Evolutionary conservation across 2,888 invertebrate species (phyloP), one percentile per base, ranked within the genome.

Genomic region (Drosophila birchii): DNA sequence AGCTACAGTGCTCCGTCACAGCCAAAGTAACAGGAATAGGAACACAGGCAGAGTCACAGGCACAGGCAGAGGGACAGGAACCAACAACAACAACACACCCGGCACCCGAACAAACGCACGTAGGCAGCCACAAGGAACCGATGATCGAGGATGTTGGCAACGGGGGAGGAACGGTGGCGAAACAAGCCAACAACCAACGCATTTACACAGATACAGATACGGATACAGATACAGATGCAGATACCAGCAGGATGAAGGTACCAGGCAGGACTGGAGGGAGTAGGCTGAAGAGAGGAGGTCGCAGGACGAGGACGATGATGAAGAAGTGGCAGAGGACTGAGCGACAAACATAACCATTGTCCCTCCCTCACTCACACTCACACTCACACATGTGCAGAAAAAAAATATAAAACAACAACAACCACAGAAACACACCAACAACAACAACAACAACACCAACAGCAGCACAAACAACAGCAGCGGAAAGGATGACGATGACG

Each of bases 151-250:
- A 38, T 14, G 60, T 3, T 8, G 68, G 45, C 3, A 16, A 29
- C 14, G 29, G 20, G 47, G 72, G 67, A 45, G 72, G 62, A 36
- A 61, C 59, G 23, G 29, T 49, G 74, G 51, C 54, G 64, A 54
- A 78, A 75, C 68, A 80, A 71, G 73, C 75, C 78, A 66, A 80
- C 79, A 80, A 59, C 78, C 74, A 67, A 87, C 86, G 73, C 86
- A 85, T 85, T 85, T 88, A 86, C 89, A 84, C 89, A 84, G 90
- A 86, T 88, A 85, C 90, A 89, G 89, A 88, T 84, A 86, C 88
- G 89, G 87, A 83, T 88, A 85, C 88, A 73, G 76, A 76, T 76
- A 76, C 74, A 69, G 70, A 74, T 76, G 70, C 74, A 69, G 69
- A 55, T 72, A 72, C 47, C 41, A 14, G 73, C 59, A 59, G 45